Evolutionary conservation across 2,888 invertebrate genomes (phyloP).

Genomic region (Thecocarcelia acutangulata): DNA sequence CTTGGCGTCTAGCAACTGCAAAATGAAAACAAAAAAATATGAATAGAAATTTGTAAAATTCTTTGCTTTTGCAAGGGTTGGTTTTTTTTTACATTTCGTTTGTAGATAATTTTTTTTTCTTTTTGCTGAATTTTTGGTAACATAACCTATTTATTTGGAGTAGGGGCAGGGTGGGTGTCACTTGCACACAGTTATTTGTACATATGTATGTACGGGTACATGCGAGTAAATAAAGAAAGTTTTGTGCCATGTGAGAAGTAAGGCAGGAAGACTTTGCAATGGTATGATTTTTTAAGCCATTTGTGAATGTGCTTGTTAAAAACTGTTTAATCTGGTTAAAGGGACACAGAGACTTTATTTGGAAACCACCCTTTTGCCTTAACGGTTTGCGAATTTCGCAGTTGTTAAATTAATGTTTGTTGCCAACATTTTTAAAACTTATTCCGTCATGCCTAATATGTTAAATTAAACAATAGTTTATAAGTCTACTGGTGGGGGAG

Average conservation of each 20-base stretch:
- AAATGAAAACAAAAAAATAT: slow-evolving; percentile 11
- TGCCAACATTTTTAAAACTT: background rate
- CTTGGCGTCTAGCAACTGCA: slow-evolving; percentile 29
- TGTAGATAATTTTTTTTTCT: background rate
- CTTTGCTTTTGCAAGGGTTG: slow-evolving; percentile 55
- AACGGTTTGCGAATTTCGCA: slow-evolving; percentile 5
- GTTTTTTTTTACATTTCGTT: slow-evolving; percentile 23
- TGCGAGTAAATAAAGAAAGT: slow-evolving; percentile 40
- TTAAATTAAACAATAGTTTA: too few species aligned
- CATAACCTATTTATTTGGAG: slow-evolving; percentile 66
- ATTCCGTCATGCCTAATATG: background rate
- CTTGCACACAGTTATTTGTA: background rate
- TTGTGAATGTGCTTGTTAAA: slow-evolving; percentile 35
- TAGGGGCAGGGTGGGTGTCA: slow-evolving; percentile 39
- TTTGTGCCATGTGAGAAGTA: slow-evolving; percentile 41
- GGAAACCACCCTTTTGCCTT: slow-evolving; percentile 33
- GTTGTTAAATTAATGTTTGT: slow-evolving; percentile 1
- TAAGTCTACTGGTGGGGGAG: too few species aligned
- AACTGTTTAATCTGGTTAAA: slow-evolving; percentile 59
- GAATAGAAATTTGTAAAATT: slow-evolving; percentile 36
- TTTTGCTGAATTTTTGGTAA: slow-evolving; percentile 42
- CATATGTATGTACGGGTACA: too few species aligned
- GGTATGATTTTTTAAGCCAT: slow-evolving; percentile 25
- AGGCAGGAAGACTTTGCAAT: slow-evolving; percentile 47
- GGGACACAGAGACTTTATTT: slow-evolving; percentile 21